phyloP scores from a whole-genome alignment of 2,888 invertebrate species.

The Odontocolon sp. region DNA sequence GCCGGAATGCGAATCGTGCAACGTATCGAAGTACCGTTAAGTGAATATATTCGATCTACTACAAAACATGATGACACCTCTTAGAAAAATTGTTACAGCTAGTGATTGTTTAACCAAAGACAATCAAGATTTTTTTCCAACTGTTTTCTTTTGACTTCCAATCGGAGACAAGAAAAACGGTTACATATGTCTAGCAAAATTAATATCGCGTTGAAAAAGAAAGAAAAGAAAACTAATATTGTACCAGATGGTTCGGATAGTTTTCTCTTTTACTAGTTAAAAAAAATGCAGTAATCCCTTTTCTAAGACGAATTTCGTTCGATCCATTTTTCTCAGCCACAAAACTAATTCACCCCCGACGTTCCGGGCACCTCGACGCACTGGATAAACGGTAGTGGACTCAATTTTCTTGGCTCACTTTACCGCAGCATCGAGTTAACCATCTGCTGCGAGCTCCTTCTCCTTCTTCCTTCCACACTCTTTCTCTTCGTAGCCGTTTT shows the following conservation, averaged over 20 bases:
- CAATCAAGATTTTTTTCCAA: neutral
- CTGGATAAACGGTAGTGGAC: slow-evolving; percentile 38
- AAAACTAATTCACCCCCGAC: slow-evolving; percentile 21
- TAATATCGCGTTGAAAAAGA: slow-evolving; percentile 23
- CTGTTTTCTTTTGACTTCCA: neutral
- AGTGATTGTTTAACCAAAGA: too few species aligned
- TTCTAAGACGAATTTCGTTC: slow-evolving; percentile 9
- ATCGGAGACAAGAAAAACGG: slow-evolving; percentile 11
- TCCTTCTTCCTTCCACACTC: slow-evolving; percentile 20
- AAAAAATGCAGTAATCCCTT: slow-evolving; percentile 10
- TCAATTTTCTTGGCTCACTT: slow-evolving; percentile 60
- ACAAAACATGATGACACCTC: too few species aligned
- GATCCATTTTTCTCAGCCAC: slow-evolving; percentile 2
- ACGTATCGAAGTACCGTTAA: too few species aligned
- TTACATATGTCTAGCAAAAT: slow-evolving; percentile 10
- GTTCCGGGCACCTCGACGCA: slow-evolving; percentile 8
- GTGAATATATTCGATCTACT: too few species aligned
- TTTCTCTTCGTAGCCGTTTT: slow-evolving; percentile 27
- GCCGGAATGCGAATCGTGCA: slow-evolving; percentile 25
- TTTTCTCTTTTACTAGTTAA: slow-evolving; percentile 8
- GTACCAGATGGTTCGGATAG: slow-evolving; percentile 21
- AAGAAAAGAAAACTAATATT: neutral
- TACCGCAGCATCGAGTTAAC: slow-evolving; percentile 49
- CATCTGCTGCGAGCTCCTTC: slow-evolving; percentile 58
- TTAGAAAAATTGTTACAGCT: too few species aligned